These are phyloP conservation scores for Isotomurus palustris DNA, from an alignment of 2,888 invertebrate species.

Conservation along the genomic window DNA sequence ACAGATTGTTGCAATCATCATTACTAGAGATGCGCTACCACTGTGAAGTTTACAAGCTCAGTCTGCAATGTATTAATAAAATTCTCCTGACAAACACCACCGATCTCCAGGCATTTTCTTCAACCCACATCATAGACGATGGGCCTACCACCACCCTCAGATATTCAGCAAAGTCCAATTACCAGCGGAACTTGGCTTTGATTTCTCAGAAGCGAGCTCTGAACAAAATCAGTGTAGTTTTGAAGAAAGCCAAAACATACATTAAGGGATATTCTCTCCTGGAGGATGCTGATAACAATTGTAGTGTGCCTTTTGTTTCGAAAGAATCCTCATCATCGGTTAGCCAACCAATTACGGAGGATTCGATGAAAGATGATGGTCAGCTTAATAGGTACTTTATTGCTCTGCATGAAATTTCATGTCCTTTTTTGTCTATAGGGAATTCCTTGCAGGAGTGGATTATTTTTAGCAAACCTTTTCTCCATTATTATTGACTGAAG, in stretches of 20 bases:
- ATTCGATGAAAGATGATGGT: too few species aligned
- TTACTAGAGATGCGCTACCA: constrained; percentile 27
- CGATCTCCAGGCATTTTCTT: not conserved
- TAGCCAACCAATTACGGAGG: too few species aligned
- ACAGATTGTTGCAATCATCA: constrained; percentile 21
- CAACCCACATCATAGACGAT: too few species aligned
- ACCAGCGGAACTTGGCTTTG: not conserved
- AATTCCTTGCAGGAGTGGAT: too few species aligned
- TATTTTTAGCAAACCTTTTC: too few species aligned
- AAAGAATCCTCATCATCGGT: too few species aligned
- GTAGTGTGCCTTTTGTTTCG: too few species aligned
- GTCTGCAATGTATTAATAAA: constrained; percentile 28
- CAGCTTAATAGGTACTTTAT: too few species aligned
- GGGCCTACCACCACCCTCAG: too few species aligned
- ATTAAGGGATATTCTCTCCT: constrained; percentile 35
- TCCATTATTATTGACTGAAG: too few species aligned
- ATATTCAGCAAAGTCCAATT: not conserved
- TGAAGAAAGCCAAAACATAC: constrained; percentile 28
- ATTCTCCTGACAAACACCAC: constrained; percentile 8
- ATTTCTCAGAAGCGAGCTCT: constrained; percentile 26
- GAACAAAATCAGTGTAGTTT: constrained; percentile 20
- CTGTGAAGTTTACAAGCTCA: constrained; percentile 35
- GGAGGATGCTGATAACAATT: not conserved
- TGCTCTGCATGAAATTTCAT: too few species aligned
- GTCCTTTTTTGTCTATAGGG: too few species aligned